Conservation (phyloP, 2,113 vertebrate genomes). For the Caracal caracal region DNA sequence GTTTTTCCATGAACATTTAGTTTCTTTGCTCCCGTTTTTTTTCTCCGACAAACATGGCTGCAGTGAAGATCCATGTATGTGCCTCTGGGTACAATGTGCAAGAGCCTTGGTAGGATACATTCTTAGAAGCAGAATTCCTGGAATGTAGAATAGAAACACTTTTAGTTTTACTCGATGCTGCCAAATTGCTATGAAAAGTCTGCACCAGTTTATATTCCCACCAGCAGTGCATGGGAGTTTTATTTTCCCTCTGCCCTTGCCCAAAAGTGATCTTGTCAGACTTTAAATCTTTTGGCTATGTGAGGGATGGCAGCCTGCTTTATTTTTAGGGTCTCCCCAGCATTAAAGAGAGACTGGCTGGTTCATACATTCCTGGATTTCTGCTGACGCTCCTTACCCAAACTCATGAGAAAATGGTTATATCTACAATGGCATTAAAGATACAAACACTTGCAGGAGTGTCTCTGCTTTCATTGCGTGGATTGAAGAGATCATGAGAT, state of each 20-base stretch:
- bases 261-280: constrained; percentile 36
- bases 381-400: neutral
- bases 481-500: neutral
- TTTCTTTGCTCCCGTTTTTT: neutral
- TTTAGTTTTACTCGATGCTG: neutral
- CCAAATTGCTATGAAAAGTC: constrained; percentile 36
- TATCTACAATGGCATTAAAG: neutral
- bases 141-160: neutral
- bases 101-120: neutral
- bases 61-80: accelerated
- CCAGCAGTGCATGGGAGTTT: neutral
- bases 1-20: neutral
- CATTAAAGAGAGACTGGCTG: constrained; percentile 22
- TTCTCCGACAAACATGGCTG: neutral
- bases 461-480: neutral
- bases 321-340: constrained; percentile 38
- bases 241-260: constrained; percentile 40
- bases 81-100: neutral
- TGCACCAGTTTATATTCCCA: constrained; percentile 12
- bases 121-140: neutral
- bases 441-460: neutral
- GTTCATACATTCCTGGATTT: neutral
- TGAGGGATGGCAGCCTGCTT: neutral
- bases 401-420: neutral
- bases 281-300: constrained; percentile 9